phyloP scores from a whole-genome alignment of 2,797 vertebrate genomes.

The Sebastes iracundus region DNA sequence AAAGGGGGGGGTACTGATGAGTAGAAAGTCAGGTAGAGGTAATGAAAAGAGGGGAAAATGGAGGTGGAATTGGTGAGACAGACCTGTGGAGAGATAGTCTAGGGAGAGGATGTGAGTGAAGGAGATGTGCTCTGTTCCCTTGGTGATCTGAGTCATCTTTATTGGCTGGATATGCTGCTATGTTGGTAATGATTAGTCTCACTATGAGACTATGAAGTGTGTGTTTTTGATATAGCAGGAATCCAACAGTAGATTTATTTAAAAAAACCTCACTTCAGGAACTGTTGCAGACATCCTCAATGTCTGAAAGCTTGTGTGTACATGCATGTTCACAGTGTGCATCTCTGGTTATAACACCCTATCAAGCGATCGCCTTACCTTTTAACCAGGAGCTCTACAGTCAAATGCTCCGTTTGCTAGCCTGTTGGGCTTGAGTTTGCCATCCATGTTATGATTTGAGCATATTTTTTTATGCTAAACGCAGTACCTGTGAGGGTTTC shows the following conservation, averaged over 20 bases:
- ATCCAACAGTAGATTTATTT: constrained; percentile 28
- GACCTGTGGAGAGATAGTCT: constrained; percentile 17
- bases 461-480: too few species aligned
- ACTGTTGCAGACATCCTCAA: background rate
- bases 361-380: too few species aligned
- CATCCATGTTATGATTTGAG: too few species aligned
- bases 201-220: constrained; percentile 30
- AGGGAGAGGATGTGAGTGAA: constrained; percentile 3
- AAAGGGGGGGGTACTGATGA: background rate
- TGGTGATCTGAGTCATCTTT: constrained; percentile 69
- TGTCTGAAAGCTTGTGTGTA: background rate
- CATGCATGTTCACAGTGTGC: background rate
- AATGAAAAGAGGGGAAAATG: constrained; percentile 30
- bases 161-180: constrained; percentile 52
- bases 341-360: background rate
- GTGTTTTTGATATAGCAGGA: constrained; percentile 34
- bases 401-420: too few species aligned
- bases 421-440: too few species aligned
- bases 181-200: constrained; percentile 57
- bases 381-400: too few species aligned
- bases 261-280: constrained; percentile 11
- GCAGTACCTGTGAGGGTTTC: too few species aligned
- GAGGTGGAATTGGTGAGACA: constrained; percentile 10
- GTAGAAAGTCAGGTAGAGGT: constrained; percentile 9
- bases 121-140: constrained; percentile 61